These are phyloP conservation scores for Carterocephalus palaemon DNA, from an alignment of 2,888 invertebrate species.

Conservation along the genomic window DNA sequence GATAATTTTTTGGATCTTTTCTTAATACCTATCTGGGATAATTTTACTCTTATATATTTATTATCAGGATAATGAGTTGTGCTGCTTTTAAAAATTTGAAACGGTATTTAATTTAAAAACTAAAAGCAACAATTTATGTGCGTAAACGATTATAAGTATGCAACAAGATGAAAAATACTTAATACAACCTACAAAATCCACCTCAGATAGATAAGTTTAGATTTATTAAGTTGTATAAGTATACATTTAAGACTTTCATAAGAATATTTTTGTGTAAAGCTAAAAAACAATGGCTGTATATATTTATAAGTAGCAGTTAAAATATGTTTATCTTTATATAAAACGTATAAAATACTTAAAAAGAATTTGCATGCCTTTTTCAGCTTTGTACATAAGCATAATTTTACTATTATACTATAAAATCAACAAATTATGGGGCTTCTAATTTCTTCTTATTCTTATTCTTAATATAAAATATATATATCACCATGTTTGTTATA, in stretches of 20 bases:
- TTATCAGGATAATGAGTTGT: not conserved
- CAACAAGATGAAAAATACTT: conserved; percentile 47
- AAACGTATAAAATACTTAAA: conserved; percentile 13
- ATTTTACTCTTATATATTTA: not conserved
- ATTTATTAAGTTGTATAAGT: not conserved
- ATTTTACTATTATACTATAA: not conserved
- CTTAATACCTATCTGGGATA: too few relatives aligned
- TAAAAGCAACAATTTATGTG: conserved; percentile 4
- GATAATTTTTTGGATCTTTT: too few relatives aligned
- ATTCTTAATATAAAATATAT: conserved; percentile 4
- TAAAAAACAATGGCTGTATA: conserved; percentile 20
- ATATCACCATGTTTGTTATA: conserved; percentile 1
- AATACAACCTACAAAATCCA: conserved; percentile 70
- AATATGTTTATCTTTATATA: conserved; percentile 10
- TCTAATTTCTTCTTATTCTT: too few relatives aligned
- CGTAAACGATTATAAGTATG: conserved; percentile 3
- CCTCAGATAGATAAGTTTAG: conserved; percentile 46
- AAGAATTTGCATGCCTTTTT: conserved; percentile 16
- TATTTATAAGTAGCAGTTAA: conserved; percentile 3
- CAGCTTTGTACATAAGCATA: conserved; percentile 2
- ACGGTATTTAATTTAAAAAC: not conserved
- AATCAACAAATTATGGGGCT: conserved; percentile 7
- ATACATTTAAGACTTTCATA: not conserved
- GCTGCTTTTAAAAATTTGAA: not conserved
- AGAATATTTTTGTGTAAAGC: not conserved